Evolutionary conservation across 2,888 invertebrate genomes (phyloP), one percentile per base, ranked within the genome.

Genomic region (Latrodectus hesperus): DNA sequence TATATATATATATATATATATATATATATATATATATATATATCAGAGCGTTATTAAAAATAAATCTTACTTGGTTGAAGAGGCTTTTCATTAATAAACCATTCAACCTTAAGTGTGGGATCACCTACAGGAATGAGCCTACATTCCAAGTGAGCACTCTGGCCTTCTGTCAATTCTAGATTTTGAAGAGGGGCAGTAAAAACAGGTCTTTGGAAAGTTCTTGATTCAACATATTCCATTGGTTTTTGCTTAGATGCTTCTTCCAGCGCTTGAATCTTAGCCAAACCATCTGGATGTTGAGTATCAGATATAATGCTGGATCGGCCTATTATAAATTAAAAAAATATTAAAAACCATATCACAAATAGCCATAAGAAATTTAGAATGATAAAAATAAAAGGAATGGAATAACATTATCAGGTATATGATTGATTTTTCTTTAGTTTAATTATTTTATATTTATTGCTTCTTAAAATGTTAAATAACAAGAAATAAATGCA

Each of bases 51-150:
- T 22, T 22, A 22, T 22, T 22, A 70, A 14, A 38, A 72, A 8
- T 49, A 38, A 49, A 9, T 22, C 84, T 67, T 77, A 89, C 89
- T 88, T 80, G 88, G 88, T 64, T 71, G 85, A 73, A 90, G 94
- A 0, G 97, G 96, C 90, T 95, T 94, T 91, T 96, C 97, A 91
- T 98, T 98, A 91, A 97, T 96, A 93, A 96, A 97, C 98, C 98
- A 98, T 93, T 97, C 93, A 90, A 97, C 95, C 91, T 95, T 95
- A 93, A 98, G 95, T 1, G 96, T 97, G 6, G 97, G 97, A 92
- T 98, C 98, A 92, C 96, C 98, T 17, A 98, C 99, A 98, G 99
- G 94, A 90, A 91, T 82, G 89, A 93, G 90, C 83, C 92, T 91
- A 90, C 93, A 93, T 90, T 99, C 99, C 93, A 99, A 97, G 93